These are phyloP conservation scores for Ginglymostoma cirratum DNA, from an alignment of 2,113 vertebrate species.

Conservation along the genomic window DNA sequence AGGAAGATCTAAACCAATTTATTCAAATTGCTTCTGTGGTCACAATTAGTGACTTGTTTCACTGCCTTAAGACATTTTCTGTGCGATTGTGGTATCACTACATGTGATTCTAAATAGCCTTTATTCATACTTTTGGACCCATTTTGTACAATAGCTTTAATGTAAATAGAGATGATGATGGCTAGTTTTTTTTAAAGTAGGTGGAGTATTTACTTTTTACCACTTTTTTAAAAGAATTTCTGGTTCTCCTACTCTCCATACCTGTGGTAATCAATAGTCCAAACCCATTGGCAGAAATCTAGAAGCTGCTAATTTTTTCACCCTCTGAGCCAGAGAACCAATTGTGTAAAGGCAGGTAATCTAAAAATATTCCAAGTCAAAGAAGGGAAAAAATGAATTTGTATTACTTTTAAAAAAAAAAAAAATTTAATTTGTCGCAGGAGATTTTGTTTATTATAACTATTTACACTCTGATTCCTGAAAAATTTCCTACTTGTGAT, in stretches of 20 bases:
- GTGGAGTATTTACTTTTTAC: not conserved
- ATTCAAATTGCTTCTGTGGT: not conserved
- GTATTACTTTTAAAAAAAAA: not conserved
- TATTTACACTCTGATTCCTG: not conserved
- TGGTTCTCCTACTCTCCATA: not conserved
- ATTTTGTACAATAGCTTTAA: not conserved
- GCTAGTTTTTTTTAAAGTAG: not conserved
- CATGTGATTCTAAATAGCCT: not conserved
- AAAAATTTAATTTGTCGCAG: not conserved
- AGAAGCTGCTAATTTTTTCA: not conserved
- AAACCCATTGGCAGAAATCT: not conserved
- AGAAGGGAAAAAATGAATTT: not conserved
- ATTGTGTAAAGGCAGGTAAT: not conserved
- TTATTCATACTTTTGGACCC: not conserved
- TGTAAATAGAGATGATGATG: not conserved
- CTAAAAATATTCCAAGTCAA: not conserved
- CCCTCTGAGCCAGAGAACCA: not conserved
- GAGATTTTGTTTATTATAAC: not conserved
- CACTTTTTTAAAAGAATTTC: not conserved
- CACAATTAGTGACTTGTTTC: not conserved
- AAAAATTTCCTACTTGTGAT: not conserved
- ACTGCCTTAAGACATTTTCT: not conserved
- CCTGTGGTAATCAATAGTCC: not conserved
- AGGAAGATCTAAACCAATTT: not conserved
- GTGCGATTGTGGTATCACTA: not conserved